phyloP scores from a whole-genome alignment of 92 coral and sea anemone species.

The Heteractis magnifica region DNA sequence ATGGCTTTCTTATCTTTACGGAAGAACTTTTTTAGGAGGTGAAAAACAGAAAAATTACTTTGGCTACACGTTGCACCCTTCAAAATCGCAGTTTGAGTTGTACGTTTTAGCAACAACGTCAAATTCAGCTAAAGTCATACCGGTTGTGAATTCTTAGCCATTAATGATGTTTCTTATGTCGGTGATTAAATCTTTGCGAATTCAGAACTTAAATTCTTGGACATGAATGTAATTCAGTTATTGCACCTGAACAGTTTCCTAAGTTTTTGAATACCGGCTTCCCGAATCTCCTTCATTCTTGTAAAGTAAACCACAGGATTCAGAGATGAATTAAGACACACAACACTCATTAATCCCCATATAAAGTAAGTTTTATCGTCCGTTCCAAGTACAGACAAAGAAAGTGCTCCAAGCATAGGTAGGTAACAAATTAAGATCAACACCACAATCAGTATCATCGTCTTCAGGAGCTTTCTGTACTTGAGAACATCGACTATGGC shows the following conservation, averaged over 20 bases:
- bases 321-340: slow-evolving; percentile 20
- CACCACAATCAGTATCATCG: slow-evolving; percentile 5
- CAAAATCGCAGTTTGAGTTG: too few species aligned
- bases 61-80: too few species aligned
- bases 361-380: neutral
- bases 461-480: slow-evolving; percentile 14
- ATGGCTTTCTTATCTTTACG: too few species aligned
- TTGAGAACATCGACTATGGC: slow-evolving; percentile 15
- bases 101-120: too few species aligned
- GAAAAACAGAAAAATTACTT: too few species aligned
- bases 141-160: too few species aligned
- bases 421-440: neutral
- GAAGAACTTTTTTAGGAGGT: too few species aligned
- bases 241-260: neutral
- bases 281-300: slow-evolving; percentile 23
- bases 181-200: too few species aligned
- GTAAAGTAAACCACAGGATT: slow-evolving; percentile 21
- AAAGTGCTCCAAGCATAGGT: neutral
- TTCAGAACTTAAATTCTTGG: too few species aligned
- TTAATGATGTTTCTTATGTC: too few species aligned
- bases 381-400: neutral
- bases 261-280: slow-evolving; percentile 2
- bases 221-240: neutral
- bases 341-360: slow-evolving; percentile 10
- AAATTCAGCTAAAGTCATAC: too few species aligned